Evolutionary conservation across 2,888 invertebrate species (phyloP).

Genomic region (Philhelius pedissequus): DNA sequence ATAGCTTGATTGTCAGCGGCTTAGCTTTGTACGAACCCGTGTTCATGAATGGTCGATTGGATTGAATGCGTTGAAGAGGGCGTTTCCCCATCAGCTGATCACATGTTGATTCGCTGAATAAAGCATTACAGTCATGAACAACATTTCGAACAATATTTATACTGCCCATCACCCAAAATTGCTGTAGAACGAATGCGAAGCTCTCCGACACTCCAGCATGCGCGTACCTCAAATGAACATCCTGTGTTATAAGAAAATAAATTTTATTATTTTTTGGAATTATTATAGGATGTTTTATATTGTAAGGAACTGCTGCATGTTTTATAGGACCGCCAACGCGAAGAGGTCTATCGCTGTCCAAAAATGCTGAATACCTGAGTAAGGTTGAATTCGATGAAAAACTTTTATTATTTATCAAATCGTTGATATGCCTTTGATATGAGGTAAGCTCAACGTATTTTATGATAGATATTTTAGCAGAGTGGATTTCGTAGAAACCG

Average conservation of each 20-base stretch:
- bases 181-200: neutral
- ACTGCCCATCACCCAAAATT: neutral
- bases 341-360: neutral
- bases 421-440: neutral
- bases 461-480: neutral
- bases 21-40: slow-evolving; percentile 10
- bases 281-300: slow-evolving; percentile 14
- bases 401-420: neutral
- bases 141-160: neutral
- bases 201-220: neutral
- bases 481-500: neutral
- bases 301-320: neutral
- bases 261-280: neutral
- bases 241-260: neutral
- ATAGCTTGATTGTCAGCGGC: slow-evolving; percentile 18
- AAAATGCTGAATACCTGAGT: neutral
- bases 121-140: slow-evolving; percentile 8
- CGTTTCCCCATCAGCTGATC: slow-evolving; percentile 34
- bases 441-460: neutral
- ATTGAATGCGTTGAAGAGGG: neutral
- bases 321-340: slow-evolving; percentile 5
- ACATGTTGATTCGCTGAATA: slow-evolving; percentile 21
- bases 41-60: neutral
- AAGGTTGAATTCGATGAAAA: neutral
- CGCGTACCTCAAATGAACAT: neutral